A percentile compares a stretch with the other conserved stretches of the same genome.
Evolutionary conservation across 2,113 vertebrate species (phyloP).

Genomic region (Loxodonta africana): DNA sequence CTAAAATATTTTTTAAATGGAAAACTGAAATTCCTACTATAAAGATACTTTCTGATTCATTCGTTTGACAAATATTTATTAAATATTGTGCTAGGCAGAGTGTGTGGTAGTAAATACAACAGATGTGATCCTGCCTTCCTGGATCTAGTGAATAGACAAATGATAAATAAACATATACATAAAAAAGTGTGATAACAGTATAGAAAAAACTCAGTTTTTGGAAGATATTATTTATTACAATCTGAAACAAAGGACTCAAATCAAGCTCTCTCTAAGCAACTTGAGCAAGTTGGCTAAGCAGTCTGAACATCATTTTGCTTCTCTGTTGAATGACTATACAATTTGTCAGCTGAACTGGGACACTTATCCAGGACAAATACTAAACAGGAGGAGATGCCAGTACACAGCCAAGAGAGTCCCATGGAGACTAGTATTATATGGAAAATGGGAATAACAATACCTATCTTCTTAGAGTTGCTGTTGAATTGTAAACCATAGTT

Average conservation of each 20-base stretch:
- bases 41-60: neutral
- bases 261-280: neutral
- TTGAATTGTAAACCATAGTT: neutral
- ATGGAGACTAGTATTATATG: neutral
- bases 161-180: neutral
- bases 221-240: neutral
- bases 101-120: too few relatives aligned
- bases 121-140: neutral
- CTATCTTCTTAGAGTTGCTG: neutral
- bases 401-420: neutral
- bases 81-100: neutral
- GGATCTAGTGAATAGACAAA: neutral
- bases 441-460: neutral
- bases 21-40: neutral
- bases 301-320: neutral
- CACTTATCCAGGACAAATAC: neutral
- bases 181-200: neutral
- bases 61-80: neutral
- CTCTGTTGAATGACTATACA: neutral
- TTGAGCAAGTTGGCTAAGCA: neutral
- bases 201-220: neutral
- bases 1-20: neutral
- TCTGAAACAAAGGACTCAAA: neutral
- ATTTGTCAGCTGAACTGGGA: neutral
- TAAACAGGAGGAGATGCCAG: neutral